A percentile compares a stretch with the other conserved stretches of the same genome.
These are phyloP conservation scores for Colossoma macropomum DNA, from an alignment of 2,113 vertebrate species.

Conservation along the genomic window DNA sequence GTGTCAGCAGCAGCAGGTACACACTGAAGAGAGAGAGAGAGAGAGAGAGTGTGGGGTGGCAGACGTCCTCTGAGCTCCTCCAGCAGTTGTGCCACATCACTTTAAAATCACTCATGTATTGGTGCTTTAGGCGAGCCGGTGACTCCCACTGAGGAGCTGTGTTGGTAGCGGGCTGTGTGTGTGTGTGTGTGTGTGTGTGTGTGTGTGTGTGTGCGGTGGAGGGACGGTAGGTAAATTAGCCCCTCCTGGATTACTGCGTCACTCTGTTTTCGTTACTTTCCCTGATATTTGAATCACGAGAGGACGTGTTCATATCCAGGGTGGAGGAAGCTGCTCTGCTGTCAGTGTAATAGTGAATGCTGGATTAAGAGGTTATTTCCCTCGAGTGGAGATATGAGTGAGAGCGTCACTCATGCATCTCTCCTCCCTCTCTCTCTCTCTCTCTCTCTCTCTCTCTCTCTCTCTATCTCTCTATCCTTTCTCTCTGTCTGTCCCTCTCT, in stretches of 20 bases:
- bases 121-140: conserved; percentile 3
- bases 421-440: not conserved
- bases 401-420: conserved; percentile 73
- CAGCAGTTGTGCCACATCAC: conserved; percentile 21
- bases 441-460: not conserved
- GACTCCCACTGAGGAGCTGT: conserved; percentile 19
- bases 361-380: conserved; percentile 97
- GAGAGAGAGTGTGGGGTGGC: not conserved
- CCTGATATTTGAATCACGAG: conserved; percentile 79
- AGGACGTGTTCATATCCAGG: conserved; percentile 88
- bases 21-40: not conserved
- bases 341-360: conserved; percentile 90
- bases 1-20: conserved; percentile 38
- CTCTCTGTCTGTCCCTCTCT: conserved; percentile 10
- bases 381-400: conserved; percentile 82
- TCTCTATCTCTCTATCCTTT: conserved; percentile 27
- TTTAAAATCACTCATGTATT: conserved; percentile 32
- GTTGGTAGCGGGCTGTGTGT: conserved; percentile 3
- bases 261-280: conserved; percentile 60
- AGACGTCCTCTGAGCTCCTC: conserved; percentile 33
- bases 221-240: conserved; percentile 32
- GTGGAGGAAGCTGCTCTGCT: conserved; percentile 83
- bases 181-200: conserved; percentile 21
- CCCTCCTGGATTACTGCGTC: conserved; percentile 72
- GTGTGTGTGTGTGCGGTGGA: conserved; percentile 14